Evolutionary conservation across 2,888 invertebrate species (phyloP), one percentile per base, ranked within the genome.

Genomic region (Harpagoxenus sublaevis): DNA sequence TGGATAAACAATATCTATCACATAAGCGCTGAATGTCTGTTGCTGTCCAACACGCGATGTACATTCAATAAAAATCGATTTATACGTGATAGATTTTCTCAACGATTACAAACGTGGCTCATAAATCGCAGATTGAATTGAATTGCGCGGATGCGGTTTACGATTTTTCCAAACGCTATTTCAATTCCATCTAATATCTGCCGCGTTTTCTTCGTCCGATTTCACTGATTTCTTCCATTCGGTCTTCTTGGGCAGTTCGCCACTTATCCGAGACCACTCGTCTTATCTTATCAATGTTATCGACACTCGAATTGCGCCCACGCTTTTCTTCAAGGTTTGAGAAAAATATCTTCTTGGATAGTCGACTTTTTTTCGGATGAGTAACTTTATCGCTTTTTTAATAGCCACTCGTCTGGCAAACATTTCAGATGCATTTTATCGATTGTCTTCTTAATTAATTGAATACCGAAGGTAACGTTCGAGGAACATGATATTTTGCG

Each of bases 281-380:
- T 68, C 66, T 18, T 60, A 65, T 39, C 78, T 60, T 66, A 70
- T 89, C 86, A 89, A 84, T n/a, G 39, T 60, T 45, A 39, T 73
- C 89, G 66, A 53, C 45, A 66, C 63, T 78, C 70, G 82, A 86
- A 85, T 90, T 87, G 88, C 77, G 51, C 28, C 42, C 71, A 31
- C 31, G 74, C 83, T 85, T 91, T 84, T 87, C 86, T 88, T 77
- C 51, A 75, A 86, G 39, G 68, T 39, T 75, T 51, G 51, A 60
- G 4, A 5, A 31, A 31, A 28, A 65, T 53, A 55, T 77, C 77
- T 81, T 77, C 60, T 18, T 15, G 75, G 60, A 42, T 28, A 51
- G 53, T 31, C 62, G 45, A 15, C 28, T 78, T 82, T 71, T 65
- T 55, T 75, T 42, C 73, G 60, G 39, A 48, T 85, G 90, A 88